phyloP scores from a whole-genome alignment of 1,140 invertebrate genomes.

The Dufourea novaeangliae region DNA sequence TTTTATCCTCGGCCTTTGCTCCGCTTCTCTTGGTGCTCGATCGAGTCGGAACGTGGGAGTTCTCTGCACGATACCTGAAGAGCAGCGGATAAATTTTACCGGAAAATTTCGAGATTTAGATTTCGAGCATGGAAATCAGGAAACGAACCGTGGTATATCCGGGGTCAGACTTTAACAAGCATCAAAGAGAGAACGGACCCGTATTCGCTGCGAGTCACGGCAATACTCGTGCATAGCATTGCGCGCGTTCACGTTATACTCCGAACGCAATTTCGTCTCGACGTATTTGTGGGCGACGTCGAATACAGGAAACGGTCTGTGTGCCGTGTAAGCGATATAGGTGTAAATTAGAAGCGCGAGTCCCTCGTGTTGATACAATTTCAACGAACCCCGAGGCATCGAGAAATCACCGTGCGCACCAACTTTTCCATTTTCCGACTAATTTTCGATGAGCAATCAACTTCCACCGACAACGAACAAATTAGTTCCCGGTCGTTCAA shows the following conservation, averaged over 20 bases:
- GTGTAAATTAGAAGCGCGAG: slow-evolving; percentile 28
- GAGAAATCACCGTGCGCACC: not conserved
- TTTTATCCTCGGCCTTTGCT: not conserved
- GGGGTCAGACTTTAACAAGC: not conserved
- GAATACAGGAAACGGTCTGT: not conserved
- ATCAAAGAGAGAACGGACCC: not conserved
- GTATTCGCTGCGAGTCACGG: slow-evolving; percentile 31
- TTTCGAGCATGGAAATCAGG: not conserved
- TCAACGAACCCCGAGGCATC: not conserved
- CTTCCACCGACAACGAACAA: not conserved
- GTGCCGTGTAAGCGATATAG: not conserved
- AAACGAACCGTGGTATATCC: slow-evolving; percentile 26
- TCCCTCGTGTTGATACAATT: not conserved
- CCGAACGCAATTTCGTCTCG: slow-evolving; percentile 21
- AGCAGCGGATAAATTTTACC: not conserved
- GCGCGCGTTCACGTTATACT: slow-evolving; percentile 3
- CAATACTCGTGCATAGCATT: slow-evolving; percentile 2
- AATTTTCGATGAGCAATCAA: not conserved
- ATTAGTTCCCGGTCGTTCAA: not conserved
- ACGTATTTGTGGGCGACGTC: not conserved
- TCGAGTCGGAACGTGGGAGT: not conserved
- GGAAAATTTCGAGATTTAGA: not conserved
- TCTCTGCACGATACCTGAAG: not conserved
- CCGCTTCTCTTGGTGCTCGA: not conserved
- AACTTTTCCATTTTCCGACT: not conserved